These are phyloP conservation scores for Calliphora vicina DNA, from an alignment of 1,140 invertebrate genomes.

Conservation along the genomic window DNA sequence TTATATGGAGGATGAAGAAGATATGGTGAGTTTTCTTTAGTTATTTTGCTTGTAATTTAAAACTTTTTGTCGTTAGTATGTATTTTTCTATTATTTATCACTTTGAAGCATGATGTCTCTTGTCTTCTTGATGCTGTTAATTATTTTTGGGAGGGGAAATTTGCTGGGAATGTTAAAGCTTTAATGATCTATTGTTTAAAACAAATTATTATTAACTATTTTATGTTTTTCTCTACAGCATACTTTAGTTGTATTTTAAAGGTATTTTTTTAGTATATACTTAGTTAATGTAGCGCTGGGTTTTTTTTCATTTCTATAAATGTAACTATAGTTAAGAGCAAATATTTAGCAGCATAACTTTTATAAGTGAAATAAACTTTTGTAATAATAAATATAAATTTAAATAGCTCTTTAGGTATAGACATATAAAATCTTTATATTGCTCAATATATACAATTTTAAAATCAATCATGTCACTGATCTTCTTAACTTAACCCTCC, in stretches of 20 bases:
- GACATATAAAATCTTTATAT: no score
- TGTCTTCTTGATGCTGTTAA: not conserved
- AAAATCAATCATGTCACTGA: no score
- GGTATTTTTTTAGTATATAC: not conserved
- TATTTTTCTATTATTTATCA: no score
- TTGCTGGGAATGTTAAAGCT: slow-evolving; percentile 17
- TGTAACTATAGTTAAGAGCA: not conserved
- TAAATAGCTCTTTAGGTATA: no score
- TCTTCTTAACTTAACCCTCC: no score
- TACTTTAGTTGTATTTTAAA: not conserved
- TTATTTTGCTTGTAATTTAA: not conserved
- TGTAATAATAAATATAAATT: no score
- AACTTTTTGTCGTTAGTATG: not conserved
- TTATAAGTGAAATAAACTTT: no score
- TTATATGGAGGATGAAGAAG: slow-evolving; percentile 60
- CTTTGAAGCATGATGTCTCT: not conserved
- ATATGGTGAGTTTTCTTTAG: slow-evolving; percentile 54
- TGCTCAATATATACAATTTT: no score
- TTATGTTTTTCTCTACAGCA: not conserved
- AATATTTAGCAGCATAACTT: not conserved
- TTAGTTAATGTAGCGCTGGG: not conserved
- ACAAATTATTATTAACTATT: slow-evolving; percentile 1
- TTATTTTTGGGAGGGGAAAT: slow-evolving; percentile 8
- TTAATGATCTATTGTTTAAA: slow-evolving; percentile 29
- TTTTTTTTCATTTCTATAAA: not conserved